Evolutionary conservation across 2,797 vertebrate genomes (phyloP).

Genomic region (Leontocebus nigricollis): DNA sequence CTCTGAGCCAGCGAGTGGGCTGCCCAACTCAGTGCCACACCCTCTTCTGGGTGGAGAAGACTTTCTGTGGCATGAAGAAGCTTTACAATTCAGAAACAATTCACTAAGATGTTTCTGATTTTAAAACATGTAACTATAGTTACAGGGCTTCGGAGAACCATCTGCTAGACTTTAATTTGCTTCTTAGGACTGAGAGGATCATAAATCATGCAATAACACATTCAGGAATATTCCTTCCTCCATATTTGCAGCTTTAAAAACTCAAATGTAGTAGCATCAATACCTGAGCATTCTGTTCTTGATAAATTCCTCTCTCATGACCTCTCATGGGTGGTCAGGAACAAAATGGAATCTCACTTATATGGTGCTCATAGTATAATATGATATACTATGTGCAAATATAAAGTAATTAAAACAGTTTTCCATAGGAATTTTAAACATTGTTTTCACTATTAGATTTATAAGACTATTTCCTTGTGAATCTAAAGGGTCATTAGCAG

Average conservation of each 20-base stretch:
- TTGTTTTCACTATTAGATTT: slow-evolving; percentile 23
- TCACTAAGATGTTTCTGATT: slow-evolving; percentile 52
- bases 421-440: background rate
- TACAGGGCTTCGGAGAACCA: slow-evolving; percentile 68
- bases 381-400: background rate
- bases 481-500: background rate
- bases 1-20: background rate
- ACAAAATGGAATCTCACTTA: slow-evolving; percentile 55
- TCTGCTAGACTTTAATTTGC: slow-evolving; percentile 79
- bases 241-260: slow-evolving; percentile 53
- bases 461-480: background rate
- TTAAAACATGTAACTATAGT: slow-evolving; percentile 71
- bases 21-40: background rate
- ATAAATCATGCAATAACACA: slow-evolving; percentile 61
- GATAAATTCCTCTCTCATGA: slow-evolving; percentile 30
- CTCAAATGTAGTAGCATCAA: background rate
- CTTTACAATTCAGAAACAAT: slow-evolving; percentile 67
- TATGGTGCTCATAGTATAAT: background rate
- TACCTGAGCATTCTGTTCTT: slow-evolving; percentile 36
- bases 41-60: background rate
- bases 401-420: slow-evolving; percentile 8
- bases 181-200: slow-evolving; percentile 68
- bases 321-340: slow-evolving; percentile 33
- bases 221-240: slow-evolving; percentile 56
- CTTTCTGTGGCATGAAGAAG: background rate